Conservation (phyloP, 2,113 vertebrate genomes). For the Ardeotis arabs region DNA sequence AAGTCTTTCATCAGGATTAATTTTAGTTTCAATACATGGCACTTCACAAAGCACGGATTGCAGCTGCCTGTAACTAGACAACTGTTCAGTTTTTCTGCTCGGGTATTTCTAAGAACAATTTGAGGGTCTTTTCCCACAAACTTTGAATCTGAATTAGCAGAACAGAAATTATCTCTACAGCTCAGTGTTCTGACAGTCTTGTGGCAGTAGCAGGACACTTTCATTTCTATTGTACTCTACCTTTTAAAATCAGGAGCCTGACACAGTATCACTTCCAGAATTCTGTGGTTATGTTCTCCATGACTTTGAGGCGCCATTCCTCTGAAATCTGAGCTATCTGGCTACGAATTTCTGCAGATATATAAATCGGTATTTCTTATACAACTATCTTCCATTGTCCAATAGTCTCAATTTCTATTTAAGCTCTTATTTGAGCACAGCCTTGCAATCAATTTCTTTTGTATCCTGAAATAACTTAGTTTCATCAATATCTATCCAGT, state of each 20-base stretch:
- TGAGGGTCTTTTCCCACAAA: not conserved
- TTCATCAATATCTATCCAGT: not conserved
- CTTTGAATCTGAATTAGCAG: not conserved
- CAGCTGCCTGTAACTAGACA: not conserved
- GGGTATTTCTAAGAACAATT: not conserved
- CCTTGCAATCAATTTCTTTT: not conserved
- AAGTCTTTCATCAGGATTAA: not conserved
- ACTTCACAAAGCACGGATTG: not conserved
- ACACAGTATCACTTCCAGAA: not conserved
- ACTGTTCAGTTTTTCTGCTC: not conserved
- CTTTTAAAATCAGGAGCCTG: not conserved
- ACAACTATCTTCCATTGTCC: not conserved
- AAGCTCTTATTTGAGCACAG: not conserved
- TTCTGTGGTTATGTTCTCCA: not conserved
- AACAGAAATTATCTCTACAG: slow-evolving; percentile 16
- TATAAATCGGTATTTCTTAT: not conserved
- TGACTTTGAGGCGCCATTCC: not conserved
- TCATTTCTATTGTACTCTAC: not conserved
- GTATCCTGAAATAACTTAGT: not conserved
- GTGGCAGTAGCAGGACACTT: not conserved
- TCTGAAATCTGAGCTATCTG: not conserved
- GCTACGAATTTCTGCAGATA: not conserved
- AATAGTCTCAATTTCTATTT: not conserved
- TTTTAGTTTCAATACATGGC: not conserved
- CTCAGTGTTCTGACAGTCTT: slow-evolving; percentile 17